These are phyloP conservation scores for Ophioninae sp. DNA, from an alignment of 2,888 invertebrate genomes.

Conservation along the genomic window DNA sequence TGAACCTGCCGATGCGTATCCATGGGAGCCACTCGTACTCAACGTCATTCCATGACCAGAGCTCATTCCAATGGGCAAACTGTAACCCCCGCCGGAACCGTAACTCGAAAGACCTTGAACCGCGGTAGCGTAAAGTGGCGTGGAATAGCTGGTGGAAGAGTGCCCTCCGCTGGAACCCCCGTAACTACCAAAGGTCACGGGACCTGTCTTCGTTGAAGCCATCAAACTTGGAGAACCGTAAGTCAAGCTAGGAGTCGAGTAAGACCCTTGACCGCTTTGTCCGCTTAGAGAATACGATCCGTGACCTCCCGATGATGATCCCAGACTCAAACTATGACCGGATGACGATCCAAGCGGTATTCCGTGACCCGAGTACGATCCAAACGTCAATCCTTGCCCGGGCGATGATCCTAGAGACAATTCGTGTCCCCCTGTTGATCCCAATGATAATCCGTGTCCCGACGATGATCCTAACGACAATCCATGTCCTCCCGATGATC, in stretches of 20 bases:
- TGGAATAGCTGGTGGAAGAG: conserved; percentile 52
- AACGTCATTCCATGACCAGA: conserved; percentile 67
- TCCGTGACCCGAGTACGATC: conserved; percentile 28
- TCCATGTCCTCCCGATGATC: conserved; percentile 18
- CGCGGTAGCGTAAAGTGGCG: conserved; percentile 69
- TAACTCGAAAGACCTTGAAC: conserved; percentile 73
- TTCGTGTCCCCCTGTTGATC: conserved; percentile 17
- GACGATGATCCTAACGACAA: conserved; percentile 18
- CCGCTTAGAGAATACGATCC: conserved; percentile 55
- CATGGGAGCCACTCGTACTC: conserved; percentile 60
- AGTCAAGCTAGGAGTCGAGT: conserved; percentile 63
- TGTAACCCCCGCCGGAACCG: conserved; percentile 66
- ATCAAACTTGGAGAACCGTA: conserved; percentile 65
- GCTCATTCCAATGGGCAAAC: conserved; percentile 67
- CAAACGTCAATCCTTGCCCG: conserved; percentile 34
- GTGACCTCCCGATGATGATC: conserved; percentile 38
- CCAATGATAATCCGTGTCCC: conserved; percentile 30
- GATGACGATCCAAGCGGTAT: conserved; percentile 10
- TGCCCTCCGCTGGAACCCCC: conserved; percentile 58
- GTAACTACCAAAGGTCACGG: conserved; percentile 75
- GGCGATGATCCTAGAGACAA: conserved; percentile 22
- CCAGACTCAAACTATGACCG: conserved; percentile 13
- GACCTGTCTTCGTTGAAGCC: conserved; percentile 73
- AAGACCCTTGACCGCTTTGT: conserved; percentile 63
- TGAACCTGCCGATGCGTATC: conserved; percentile 62